Conservation (phyloP, 2,797 vertebrate species). For the Gambusia yucatana region DNA sequence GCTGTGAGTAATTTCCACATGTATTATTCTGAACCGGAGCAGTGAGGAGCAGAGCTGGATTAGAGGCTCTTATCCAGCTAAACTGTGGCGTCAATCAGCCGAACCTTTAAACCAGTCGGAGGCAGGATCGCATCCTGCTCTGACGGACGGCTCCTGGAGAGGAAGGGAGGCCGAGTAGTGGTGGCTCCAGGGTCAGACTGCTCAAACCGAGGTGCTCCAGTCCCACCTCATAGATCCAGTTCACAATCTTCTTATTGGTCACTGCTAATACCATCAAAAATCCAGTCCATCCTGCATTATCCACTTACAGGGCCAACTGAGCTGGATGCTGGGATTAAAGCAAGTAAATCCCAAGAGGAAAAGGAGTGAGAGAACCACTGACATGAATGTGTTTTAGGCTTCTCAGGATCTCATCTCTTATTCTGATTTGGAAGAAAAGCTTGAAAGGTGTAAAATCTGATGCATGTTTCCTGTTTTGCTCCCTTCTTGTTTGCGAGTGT, state of each 20-base stretch:
- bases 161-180: constrained; percentile 2
- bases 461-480: background rate
- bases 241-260: constrained; percentile 73
- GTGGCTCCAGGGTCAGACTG: constrained; percentile 12
- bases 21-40: constrained; percentile 33
- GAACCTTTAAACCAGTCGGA: constrained; percentile 34
- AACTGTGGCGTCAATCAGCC: constrained; percentile 51
- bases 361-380: constrained; percentile 19
- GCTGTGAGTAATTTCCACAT: constrained; percentile 35
- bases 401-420: background rate
- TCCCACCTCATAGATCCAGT: constrained; percentile 35
- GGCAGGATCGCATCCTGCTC: constrained; percentile 2
- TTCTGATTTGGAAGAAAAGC: background rate
- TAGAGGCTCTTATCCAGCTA: constrained; percentile 54
- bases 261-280: constrained; percentile 65
- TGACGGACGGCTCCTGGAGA: constrained; percentile 40
- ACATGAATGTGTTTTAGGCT: background rate
- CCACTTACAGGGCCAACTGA: constrained; percentile 64
- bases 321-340: constrained; percentile 63
- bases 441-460: background rate
- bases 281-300: constrained; percentile 61
- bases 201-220: constrained; percentile 20
- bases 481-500: background rate
- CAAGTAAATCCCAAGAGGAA: constrained; percentile 30
- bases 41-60: constrained; percentile 32